Base-by-base conservation (phyloP, 2,113 vertebrate genomes). In the Riparia riparia region DNA sequence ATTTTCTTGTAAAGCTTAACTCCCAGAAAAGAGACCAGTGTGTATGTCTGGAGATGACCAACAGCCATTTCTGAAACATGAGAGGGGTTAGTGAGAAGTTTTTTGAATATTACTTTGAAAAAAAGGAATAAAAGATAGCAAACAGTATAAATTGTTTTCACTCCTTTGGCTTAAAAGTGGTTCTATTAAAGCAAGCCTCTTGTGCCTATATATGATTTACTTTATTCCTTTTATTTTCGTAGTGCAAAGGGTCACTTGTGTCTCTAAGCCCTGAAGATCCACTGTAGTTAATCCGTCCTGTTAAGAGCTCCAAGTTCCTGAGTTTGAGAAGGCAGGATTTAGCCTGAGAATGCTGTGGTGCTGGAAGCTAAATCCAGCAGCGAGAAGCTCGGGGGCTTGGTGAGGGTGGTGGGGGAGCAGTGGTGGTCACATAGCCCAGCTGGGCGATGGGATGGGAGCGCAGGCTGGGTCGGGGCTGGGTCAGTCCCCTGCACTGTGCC, bases 361-460 rank as follows among this genome's bases (percentile, higher is more conserved):
- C 79, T 83, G 80, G 56, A 22, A 63, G 64, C 56, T 32, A 6
- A 56, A 32, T 61, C 26, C 45, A 44, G 39, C 42, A 54, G 19
- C 25, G 73, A 61, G 82, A 41, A 13, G 44, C 17, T 10, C 0
- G 0, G 19, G 28, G 14, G 8, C 19, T 68, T 29, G 5, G 7
- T 1, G 0, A 9, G 15, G 22, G 14, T 31, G 18, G 2, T 54
- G 45, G 32, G 1, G 0, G 44, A 16, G 74, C 9, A 0, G 34
- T 22, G 50, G 14, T 6, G 14, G 20, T 53, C 42, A 70, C 21
- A 9, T 42, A 21, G 20, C 50, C 45, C 34, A 37, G 53, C 60
- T 3, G 9, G 57, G 37, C 0, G 1, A 1, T n/a, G 68, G 50
- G 12, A 1, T 71, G 42, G 47, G 63, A 50, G 47, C 1, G 0